These are phyloP conservation scores for Dendroctonus valens DNA, from an alignment of 1,140 invertebrate genomes.

Conservation along the genomic window DNA sequence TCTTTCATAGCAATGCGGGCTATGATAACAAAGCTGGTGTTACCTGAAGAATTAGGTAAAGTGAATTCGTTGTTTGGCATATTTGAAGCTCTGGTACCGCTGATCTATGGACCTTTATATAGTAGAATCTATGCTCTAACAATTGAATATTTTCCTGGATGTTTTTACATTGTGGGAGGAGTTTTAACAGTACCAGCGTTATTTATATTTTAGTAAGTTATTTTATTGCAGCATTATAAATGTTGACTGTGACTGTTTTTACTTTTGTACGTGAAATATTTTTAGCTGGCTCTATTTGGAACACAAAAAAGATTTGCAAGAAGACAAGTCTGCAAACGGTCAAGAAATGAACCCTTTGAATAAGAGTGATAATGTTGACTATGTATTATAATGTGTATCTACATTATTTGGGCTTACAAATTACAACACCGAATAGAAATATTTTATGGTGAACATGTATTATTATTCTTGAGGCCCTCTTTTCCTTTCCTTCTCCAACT, in stretches of 20 bases:
- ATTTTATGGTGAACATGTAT: too few relatives aligned
- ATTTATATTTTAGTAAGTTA: conserved; percentile 71
- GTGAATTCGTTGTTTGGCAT: conserved; percentile 77
- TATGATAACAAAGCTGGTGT: conserved; percentile 73
- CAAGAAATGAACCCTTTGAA: conserved; percentile 9
- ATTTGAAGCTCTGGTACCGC: conserved; percentile 75
- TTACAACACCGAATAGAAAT: too few relatives aligned
- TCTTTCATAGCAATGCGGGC: conserved; percentile 77
- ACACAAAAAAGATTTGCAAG: conserved; percentile 50
- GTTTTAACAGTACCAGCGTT: conserved; percentile 71
- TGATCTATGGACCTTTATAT: conserved; percentile 78
- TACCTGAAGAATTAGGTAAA: conserved; percentile 70
- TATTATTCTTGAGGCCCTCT: too few relatives aligned
- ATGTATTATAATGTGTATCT: too few relatives aligned
- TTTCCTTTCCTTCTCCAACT: too few relatives aligned
- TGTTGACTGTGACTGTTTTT: neutral
- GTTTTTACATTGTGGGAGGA: conserved; percentile 76
- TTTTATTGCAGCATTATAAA: neutral
- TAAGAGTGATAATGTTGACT: too few relatives aligned
- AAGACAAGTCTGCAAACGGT: conserved; percentile 7
- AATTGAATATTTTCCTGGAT: conserved; percentile 69
- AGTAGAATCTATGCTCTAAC: conserved; percentile 69
- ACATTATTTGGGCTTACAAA: too few relatives aligned
- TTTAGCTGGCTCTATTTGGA: conserved; percentile 58
- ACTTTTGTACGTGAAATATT: conserved; percentile 27